phyloP scores from a whole-genome alignment of 2,888 invertebrate genomes.

The Opisthograptis luteolata region DNA sequence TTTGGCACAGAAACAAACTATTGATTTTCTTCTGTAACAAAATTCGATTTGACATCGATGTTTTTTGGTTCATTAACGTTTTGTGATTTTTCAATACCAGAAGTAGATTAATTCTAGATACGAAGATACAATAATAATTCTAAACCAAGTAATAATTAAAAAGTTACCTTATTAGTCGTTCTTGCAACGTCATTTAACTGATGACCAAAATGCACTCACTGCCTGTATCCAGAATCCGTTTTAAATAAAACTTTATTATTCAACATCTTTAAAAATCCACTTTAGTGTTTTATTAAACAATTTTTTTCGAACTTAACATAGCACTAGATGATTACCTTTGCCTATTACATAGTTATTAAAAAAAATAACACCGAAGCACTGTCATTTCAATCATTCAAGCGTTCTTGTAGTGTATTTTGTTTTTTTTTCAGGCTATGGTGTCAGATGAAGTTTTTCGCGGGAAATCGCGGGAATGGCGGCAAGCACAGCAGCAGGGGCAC shows the following conservation, averaged over 20 bases:
- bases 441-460: slow-evolving; percentile 68
- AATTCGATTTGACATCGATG: no score
- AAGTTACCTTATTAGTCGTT: slow-evolving; percentile 11
- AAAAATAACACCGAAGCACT: slow-evolving; percentile 13
- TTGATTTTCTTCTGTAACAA: no score
- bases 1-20: no score
- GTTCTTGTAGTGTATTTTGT: slow-evolving; percentile 9
- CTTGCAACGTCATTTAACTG: slow-evolving; percentile 11
- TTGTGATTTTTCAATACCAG: no score
- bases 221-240: slow-evolving; percentile 7
- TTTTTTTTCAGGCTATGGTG: slow-evolving; percentile 6
- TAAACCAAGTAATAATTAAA: neutral
- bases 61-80: no score
- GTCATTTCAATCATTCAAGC: slow-evolving; percentile 4
- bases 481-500: slow-evolving; percentile 42
- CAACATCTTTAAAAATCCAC: slow-evolving; percentile 9
- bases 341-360: slow-evolving; percentile 6
- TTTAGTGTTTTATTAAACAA: neutral
- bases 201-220: slow-evolving; percentile 1
- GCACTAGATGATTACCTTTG: neutral
- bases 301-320: neutral
- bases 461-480: slow-evolving; percentile 50
- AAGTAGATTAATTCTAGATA: no score
- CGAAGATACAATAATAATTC: neutral
- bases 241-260: slow-evolving; percentile 5